Conservation (phyloP, 2,797 vertebrate genomes). For the Microhierax caerulescens region DNA sequence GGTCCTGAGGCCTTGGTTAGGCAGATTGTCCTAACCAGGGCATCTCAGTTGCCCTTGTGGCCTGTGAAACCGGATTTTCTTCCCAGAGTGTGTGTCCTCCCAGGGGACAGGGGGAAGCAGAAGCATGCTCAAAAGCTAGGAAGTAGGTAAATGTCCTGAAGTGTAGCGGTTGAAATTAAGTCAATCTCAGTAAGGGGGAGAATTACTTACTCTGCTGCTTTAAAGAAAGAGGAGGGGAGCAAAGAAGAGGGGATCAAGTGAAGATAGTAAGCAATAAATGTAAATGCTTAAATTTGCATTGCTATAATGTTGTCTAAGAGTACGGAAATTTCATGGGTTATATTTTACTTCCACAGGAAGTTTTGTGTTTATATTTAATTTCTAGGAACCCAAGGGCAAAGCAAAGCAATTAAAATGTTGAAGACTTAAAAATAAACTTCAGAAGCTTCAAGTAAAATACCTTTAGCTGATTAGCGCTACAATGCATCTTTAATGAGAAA, state of each 20-base stretch:
- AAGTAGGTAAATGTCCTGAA: neutral
- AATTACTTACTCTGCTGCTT: neutral
- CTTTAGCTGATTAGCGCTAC: constrained; percentile 52
- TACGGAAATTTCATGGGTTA: neutral
- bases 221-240: neutral
- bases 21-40: neutral
- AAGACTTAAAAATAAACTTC: constrained; percentile 59
- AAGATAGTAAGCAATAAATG: neutral
- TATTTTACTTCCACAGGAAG: constrained; percentile 8
- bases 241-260: neutral
- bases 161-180: neutral
- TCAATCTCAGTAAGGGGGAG: neutral
- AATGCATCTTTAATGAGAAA: constrained; percentile 63
- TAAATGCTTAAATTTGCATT: neutral
- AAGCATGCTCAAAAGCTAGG: neutral
- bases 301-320: neutral
- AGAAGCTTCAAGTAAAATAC: constrained; percentile 50
- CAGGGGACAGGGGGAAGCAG: neutral
- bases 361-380: constrained; percentile 27
- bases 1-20: neutral
- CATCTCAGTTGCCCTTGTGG: neutral
- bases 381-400: constrained; percentile 47
- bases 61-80: neutral
- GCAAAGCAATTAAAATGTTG: constrained; percentile 49
- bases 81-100: neutral